These are phyloP conservation scores for Shargacucullia verbasci DNA, from an alignment of 2,888 invertebrate species.

Conservation along the genomic window DNA sequence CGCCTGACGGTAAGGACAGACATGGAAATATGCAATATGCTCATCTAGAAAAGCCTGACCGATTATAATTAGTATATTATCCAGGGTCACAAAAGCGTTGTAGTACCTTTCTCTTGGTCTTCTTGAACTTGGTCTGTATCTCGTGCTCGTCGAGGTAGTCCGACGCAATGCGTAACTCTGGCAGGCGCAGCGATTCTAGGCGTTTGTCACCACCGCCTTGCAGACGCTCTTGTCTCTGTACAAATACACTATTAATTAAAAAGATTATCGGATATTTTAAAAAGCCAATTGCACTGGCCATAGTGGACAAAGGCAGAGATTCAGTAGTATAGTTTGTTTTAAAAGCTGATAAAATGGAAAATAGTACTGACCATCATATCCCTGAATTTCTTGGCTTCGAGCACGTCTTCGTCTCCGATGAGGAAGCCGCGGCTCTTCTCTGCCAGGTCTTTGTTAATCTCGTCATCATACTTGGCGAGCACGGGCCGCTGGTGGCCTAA, in stretches of 20 bases:
- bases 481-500: conserved; percentile 91
- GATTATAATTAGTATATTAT: too few relatives aligned
- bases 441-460: conserved; percentile 91
- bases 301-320: too few relatives aligned
- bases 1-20: too few relatives aligned
- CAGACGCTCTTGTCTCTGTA: conserved; percentile 69
- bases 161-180: conserved; percentile 92
- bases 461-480: conserved; percentile 98
- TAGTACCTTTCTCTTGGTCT: conserved; percentile 92
- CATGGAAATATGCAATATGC: too few relatives aligned
- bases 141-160: conserved; percentile 97
- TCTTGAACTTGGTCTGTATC: conserved; percentile 95
- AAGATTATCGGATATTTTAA: too few relatives aligned
- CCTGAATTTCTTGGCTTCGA: conserved; percentile 87
- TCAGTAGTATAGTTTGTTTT: too few relatives aligned
- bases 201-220: conserved; percentile 85
- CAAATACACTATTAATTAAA: background rate
- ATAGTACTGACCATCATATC: conserved; percentile 78
- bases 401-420: conserved; percentile 91
- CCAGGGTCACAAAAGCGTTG: background rate
- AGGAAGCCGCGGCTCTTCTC: conserved; percentile 91
- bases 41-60: too few relatives aligned
- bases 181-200: conserved; percentile 92
- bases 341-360: too few relatives aligned
- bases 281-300: too few relatives aligned